Percentiles rank a stretch among this genome's conserved stretches.
Evolutionary conservation across 30 jellyfish, hydroid and myxozoan species (phyloP).

Genomic region (Cassiopea andromeda): DNA sequence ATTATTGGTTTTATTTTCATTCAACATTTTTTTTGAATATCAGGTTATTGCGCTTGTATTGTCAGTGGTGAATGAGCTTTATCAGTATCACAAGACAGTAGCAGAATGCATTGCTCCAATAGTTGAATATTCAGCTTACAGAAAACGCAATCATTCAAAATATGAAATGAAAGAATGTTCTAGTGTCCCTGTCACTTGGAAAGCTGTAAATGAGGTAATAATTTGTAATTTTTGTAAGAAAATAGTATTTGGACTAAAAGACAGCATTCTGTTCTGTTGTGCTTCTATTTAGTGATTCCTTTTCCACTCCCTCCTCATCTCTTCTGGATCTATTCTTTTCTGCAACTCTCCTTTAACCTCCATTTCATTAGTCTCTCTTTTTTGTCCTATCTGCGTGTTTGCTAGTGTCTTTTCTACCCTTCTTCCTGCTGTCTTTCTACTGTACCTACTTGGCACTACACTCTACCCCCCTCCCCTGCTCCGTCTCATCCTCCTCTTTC

Average conservation of each 20-base stretch:
- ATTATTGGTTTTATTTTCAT: neutral
- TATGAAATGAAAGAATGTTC: constrained; percentile 77
- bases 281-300: too few relatives aligned
- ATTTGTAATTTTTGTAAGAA: too few relatives aligned
- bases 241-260: too few relatives aligned
- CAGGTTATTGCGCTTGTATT: constrained; percentile 65
- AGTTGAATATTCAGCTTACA: constrained; percentile 66
- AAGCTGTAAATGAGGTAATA: constrained; percentile 73
- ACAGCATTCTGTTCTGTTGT: too few relatives aligned
- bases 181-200: constrained; percentile 75
- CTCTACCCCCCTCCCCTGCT: neutral
- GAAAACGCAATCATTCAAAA: constrained; percentile 67
- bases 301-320: neutral
- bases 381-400: too few relatives aligned
- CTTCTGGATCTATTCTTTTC: neutral
- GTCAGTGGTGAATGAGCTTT: constrained; percentile 85
- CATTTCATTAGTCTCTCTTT: too few relatives aligned
- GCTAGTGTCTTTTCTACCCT: neutral
- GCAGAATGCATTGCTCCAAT: constrained; percentile 80
- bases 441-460: neutral
- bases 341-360: neutral
- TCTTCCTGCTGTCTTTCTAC: neutral
- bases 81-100: constrained; percentile 85
- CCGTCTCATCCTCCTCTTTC: neutral
- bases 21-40: neutral